Evolutionary conservation across 2,888 invertebrate species (phyloP).

Genomic region (Pteria penguin): DNA sequence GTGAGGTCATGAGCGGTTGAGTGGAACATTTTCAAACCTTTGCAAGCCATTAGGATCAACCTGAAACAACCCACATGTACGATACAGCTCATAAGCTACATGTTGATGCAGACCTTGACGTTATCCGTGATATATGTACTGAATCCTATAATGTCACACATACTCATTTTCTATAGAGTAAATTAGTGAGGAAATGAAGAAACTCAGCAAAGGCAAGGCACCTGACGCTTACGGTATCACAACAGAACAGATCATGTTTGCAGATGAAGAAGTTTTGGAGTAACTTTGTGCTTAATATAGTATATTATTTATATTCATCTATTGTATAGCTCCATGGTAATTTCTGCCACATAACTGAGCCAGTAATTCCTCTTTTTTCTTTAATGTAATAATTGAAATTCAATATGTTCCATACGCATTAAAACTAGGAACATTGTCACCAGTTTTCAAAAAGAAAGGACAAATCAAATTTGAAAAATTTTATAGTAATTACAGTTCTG

Average conservation of each 20-base stretch:
- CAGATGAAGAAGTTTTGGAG: not conserved
- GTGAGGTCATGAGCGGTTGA: not conserved
- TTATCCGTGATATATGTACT: not conserved
- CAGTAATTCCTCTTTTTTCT: too few species aligned
- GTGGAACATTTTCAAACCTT: not conserved
- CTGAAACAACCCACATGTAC: not conserved
- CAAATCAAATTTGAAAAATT: constrained; percentile 2
- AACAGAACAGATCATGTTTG: not conserved
- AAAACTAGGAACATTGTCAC: not conserved
- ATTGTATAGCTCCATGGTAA: too few species aligned
- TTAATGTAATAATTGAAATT: not conserved
- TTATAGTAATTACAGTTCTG: not conserved
- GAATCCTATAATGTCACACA: not conserved
- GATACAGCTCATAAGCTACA: not conserved
- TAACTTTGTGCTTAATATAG: not conserved
- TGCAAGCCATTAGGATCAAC: not conserved
- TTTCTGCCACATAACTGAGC: too few species aligned
- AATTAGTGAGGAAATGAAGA: not conserved
- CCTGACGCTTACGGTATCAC: not conserved
- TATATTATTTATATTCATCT: too few species aligned
- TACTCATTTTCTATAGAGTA: not conserved
- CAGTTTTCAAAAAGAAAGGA: constrained; percentile 11
- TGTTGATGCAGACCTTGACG: not conserved
- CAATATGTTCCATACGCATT: not conserved
- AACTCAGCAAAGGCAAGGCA: constrained; percentile 4